Percentiles rank a stretch among this genome's conserved stretches.
phyloP scores from a whole-genome alignment of 2,797 vertebrate species.

The Lycodopsis pacificus region DNA sequence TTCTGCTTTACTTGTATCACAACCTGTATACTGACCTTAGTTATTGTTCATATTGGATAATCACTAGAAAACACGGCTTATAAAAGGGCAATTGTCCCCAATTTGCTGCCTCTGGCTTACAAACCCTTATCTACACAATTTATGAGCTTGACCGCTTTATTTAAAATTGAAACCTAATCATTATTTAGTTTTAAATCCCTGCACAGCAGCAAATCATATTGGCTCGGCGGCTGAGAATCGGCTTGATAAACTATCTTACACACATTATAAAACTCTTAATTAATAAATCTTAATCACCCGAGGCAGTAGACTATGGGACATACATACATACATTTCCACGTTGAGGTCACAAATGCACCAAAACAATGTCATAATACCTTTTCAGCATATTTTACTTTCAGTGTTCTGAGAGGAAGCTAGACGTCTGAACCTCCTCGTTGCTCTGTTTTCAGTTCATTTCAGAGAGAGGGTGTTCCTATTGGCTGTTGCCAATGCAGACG shows the following conservation, averaged over 20 bases:
- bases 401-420: not conserved
- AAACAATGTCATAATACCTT: not conserved
- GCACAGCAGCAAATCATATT: not conserved
- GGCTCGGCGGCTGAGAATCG: conserved; percentile 1
- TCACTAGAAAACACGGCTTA: not conserved
- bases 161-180: no score
- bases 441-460: not conserved
- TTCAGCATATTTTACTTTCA: not conserved
- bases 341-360: not conserved
- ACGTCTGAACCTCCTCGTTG: not conserved
- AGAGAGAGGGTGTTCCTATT: no score
- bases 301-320: not conserved
- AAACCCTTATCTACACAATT: no score
- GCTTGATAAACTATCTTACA: not conserved
- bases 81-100: not conserved
- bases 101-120: not conserved
- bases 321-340: not conserved
- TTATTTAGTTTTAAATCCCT: no score
- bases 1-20: not conserved
- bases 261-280: not conserved
- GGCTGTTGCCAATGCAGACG: no score
- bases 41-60: not conserved
- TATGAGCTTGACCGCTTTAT: no score
- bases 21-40: not conserved
- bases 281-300: not conserved